Percentiles rank a stretch among this genome's conserved stretches.
Conservation (phyloP, 2,113 vertebrate species). For the Canis aureus region DNA sequence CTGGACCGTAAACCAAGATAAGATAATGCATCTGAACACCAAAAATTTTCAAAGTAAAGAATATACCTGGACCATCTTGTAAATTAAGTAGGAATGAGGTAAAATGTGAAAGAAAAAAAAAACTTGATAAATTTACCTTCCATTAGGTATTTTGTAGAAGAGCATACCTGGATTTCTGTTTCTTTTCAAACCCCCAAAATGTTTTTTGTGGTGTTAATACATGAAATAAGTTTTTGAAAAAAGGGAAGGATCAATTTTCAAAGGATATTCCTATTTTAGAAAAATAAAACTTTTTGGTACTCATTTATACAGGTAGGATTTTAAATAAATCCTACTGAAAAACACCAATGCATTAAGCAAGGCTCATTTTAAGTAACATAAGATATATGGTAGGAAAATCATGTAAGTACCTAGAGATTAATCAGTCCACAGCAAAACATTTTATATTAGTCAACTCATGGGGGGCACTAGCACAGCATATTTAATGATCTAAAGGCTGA, state of each 20-base stretch:
- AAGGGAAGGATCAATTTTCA: slow-evolving; percentile 55
- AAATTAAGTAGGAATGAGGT: slow-evolving; percentile 59
- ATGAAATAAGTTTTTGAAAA: slow-evolving; percentile 60
- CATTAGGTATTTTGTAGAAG: slow-evolving; percentile 58
- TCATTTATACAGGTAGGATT: slow-evolving; percentile 58
- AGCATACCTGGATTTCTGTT: slow-evolving; percentile 58
- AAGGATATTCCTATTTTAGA: slow-evolving; percentile 52
- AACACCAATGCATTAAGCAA: slow-evolving; percentile 65
- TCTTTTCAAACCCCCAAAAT: slow-evolving; percentile 50
- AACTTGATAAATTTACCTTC: slow-evolving; percentile 61
- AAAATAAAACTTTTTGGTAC: slow-evolving; percentile 67
- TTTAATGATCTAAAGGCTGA: slow-evolving; percentile 69
- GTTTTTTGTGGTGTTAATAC: slow-evolving; percentile 49
- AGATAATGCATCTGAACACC: slow-evolving; percentile 58
- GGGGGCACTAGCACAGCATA: slow-evolving; percentile 65
- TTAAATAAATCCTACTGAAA: slow-evolving; percentile 63
- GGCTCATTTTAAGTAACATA: slow-evolving; percentile 52
- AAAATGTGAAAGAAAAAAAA: slow-evolving; percentile 38
- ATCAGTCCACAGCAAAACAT: slow-evolving; percentile 63
- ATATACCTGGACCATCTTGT: slow-evolving; percentile 47
- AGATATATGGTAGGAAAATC: slow-evolving; percentile 66
- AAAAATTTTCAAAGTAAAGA: slow-evolving; percentile 43
- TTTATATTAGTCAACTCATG: slow-evolving; percentile 64
- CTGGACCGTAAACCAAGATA: slow-evolving; percentile 46
- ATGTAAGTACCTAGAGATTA: slow-evolving; percentile 59